phyloP scores from a whole-genome alignment of 2,797 vertebrate genomes.

The Microhierax caerulescens region DNA sequence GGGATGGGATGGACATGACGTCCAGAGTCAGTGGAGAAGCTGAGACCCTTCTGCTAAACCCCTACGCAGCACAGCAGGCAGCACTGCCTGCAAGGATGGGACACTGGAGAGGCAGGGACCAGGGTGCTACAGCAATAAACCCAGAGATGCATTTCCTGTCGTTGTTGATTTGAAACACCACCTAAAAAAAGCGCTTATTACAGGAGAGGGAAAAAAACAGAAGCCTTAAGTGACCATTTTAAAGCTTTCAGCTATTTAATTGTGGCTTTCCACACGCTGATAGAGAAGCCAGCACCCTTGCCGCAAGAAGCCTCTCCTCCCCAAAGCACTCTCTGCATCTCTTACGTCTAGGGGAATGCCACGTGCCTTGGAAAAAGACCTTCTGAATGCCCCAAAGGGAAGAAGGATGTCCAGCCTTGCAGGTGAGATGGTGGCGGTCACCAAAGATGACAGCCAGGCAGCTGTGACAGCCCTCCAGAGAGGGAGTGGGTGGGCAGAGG shows the following conservation, averaged over 20 bases:
- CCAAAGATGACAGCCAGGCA: neutral
- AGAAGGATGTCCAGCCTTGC: neutral
- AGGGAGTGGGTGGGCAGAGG: fast-evolving
- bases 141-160: fast-evolving
- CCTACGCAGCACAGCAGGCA: neutral
- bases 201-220: neutral
- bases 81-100: neutral
- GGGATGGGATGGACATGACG: neutral
- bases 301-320: neutral
- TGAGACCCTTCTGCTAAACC: neutral
- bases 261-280: neutral
- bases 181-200: neutral
- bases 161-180: neutral
- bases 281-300: neutral
- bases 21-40: neutral
- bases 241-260: conserved; percentile 43
- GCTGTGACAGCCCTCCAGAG: neutral
- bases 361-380: neutral
- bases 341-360: neutral
- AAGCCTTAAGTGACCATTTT: conserved; percentile 17
- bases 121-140: neutral
- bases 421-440: neutral
- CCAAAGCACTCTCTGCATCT: neutral
- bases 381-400: neutral
- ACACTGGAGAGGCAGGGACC: neutral